These are phyloP conservation scores for Drosophila mettleri DNA, from an alignment of 2,888 invertebrate genomes.

Conservation along the genomic window DNA sequence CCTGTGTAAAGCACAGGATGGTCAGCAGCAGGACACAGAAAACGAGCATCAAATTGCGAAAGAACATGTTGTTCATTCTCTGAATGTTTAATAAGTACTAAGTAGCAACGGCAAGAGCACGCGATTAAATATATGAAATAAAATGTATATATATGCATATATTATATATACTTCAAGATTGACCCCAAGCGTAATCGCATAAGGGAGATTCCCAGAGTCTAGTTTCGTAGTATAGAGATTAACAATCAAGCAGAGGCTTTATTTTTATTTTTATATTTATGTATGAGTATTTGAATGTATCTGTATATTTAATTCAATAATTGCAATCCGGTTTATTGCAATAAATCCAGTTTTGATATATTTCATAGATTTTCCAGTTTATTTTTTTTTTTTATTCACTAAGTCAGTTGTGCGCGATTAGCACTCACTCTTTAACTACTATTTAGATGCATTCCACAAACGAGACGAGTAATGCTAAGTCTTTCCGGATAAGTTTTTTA, in stretches of 20 bases:
- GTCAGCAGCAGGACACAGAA: neutral
- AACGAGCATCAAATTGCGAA: neutral
- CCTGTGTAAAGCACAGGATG: neutral
- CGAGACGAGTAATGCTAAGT: no score
- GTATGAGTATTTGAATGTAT: neutral
- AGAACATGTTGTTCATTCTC: conserved; percentile 4
- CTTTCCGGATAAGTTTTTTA: no score
- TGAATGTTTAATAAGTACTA: conserved; percentile 20
- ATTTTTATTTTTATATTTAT: neutral
- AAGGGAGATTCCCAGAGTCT: conserved; percentile 64
- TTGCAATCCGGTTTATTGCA: neutral
- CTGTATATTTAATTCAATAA: neutral
- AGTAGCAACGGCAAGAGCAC: conserved; percentile 4
- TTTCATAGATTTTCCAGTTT: neutral
- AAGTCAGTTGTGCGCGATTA: neutral
- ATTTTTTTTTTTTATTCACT: no score
- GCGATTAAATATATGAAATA: conserved; percentile 22
- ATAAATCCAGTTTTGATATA: neutral
- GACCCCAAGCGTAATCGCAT: conserved; percentile 22
- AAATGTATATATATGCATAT: conserved; percentile 29
- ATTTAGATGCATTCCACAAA: no score
- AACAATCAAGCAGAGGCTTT: neutral
- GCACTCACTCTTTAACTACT: neutral
- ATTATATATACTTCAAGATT: neutral
- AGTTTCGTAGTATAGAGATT: conserved; percentile 35